Conservation (phyloP, 2,888 invertebrate genomes). For the Hermaeophaga mercurialis region DNA sequence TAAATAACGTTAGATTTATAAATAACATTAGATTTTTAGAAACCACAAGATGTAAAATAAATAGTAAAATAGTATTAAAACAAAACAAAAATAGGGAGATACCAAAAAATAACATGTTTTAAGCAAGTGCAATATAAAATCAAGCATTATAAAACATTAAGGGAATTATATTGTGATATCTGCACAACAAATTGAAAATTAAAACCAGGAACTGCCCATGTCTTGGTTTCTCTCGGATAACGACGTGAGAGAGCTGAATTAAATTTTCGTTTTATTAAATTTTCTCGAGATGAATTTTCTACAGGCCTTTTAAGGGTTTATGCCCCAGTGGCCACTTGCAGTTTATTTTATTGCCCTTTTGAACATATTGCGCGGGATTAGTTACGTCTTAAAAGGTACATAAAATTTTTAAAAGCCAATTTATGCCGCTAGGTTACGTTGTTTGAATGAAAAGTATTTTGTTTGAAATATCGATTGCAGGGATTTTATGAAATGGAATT, state of each 20-base stretch:
- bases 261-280: conserved; percentile 19
- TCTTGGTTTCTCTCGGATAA: neutral
- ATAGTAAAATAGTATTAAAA: no score
- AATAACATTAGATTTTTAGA: no score
- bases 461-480: neutral
- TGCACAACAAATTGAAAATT: no score
- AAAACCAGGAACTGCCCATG: no score
- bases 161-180: no score
- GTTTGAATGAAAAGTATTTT: conserved; percentile 4
- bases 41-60: no score
- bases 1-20: no score
- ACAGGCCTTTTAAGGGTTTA: conserved; percentile 16
- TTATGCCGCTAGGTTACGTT: conserved; percentile 7
- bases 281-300: conserved; percentile 13
- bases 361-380: conserved; percentile 18
- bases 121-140: no score
- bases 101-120: no score
- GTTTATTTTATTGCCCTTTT: conserved; percentile 18
- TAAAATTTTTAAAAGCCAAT: conserved; percentile 19
- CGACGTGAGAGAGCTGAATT: conserved; percentile 8
- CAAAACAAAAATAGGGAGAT: no score
- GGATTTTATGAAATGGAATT: conserved; percentile 1
- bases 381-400: conserved; percentile 15
- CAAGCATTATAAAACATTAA: no score
- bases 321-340: conserved; percentile 14